These are phyloP conservation scores for Bursaphelenchus okinawaensis DNA, from an alignment of 2,888 invertebrate genomes.

Conservation along the genomic window DNA sequence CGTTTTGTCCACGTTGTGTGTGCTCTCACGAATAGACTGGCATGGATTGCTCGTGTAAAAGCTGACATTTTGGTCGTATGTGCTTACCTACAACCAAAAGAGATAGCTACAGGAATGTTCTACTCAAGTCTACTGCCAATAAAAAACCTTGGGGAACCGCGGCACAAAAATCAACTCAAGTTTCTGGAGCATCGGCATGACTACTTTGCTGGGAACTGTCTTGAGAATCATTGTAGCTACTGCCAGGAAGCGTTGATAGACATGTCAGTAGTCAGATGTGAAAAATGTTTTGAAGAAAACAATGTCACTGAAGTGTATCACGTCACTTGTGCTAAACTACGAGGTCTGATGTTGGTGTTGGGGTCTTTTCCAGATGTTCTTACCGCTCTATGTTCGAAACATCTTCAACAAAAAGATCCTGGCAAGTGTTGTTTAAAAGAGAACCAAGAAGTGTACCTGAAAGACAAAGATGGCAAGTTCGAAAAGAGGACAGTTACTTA, in stretches of 20 bases:
- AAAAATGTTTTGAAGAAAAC: neutral
- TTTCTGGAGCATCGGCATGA: neutral
- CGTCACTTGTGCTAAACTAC: neutral
- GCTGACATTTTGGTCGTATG: neutral
- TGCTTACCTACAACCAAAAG: neutral
- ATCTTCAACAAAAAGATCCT: neutral
- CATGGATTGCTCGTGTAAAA: neutral
- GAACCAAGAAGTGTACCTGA: neutral
- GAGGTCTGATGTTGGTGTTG: neutral
- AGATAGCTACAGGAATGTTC: neutral
- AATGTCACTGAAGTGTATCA: neutral
- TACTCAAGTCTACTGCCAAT: no score
- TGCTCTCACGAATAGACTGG: neutral
- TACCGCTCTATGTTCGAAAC: neutral
- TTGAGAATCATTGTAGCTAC: neutral
- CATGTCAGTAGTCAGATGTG: neutral
- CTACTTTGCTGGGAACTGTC: neutral
- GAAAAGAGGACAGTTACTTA: neutral
- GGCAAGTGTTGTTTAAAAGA: neutral
- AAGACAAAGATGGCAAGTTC: neutral
- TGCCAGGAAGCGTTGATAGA: neutral
- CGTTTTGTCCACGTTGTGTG: neutral
- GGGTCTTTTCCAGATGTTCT: neutral
- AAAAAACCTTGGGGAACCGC: no score
- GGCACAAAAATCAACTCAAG: neutral